phyloP scores from a whole-genome alignment of 2,888 invertebrate genomes.

The Drosophila merina region DNA sequence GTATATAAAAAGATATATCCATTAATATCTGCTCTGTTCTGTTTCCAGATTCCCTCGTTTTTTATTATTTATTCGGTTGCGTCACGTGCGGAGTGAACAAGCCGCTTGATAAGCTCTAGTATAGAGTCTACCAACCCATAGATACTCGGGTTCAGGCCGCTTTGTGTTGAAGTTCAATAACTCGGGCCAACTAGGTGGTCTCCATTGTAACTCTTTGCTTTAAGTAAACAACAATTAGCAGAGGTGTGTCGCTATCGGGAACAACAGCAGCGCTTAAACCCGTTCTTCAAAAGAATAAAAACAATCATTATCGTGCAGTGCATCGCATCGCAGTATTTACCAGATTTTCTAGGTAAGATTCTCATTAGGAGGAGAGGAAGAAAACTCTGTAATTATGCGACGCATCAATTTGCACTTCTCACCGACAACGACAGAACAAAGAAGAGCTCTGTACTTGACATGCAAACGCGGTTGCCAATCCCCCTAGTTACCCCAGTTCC shows the following conservation, averaged over 20 bases:
- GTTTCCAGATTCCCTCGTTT: not conserved
- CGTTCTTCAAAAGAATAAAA: conserved; percentile 25
- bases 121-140: not conserved
- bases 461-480: conserved; percentile 29
- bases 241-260: conserved; percentile 5
- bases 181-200: conserved; percentile 19
- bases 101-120: conserved; percentile 8
- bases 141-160: conserved; percentile 14
- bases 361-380: conserved; percentile 35
- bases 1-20: conserved; percentile 33
- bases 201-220: conserved; percentile 20
- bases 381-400: conserved; percentile 15
- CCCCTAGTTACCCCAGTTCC: conserved; percentile 13
- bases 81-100: conserved; percentile 26
- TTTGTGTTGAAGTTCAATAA: conserved; percentile 41
- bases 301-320: conserved; percentile 3
- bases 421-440: conserved; percentile 32
- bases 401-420: conserved; percentile 28
- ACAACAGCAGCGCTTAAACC: conserved; percentile 27
- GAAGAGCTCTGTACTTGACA: conserved; percentile 26
- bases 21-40: conserved; percentile 27
- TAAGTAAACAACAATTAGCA: conserved; percentile 24
- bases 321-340: conserved; percentile 7
- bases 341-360: conserved; percentile 5
- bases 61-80: not conserved